Evolutionary conservation across 1,140 invertebrate genomes (phyloP), one percentile per base, ranked within the genome.

Genomic region (Papilio helenus): DNA sequence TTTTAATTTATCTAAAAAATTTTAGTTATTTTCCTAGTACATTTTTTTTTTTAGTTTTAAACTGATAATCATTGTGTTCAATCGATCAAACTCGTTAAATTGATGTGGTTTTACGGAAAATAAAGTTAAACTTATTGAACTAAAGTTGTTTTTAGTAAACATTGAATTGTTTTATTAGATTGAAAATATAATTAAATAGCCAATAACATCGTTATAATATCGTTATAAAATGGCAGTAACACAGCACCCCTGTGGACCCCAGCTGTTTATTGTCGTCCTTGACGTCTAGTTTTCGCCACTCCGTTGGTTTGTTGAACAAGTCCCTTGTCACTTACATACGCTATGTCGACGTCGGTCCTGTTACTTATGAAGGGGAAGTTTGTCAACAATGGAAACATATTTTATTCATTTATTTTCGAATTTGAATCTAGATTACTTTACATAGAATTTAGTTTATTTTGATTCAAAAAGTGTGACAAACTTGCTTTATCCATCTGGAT

Each of bases 251-350:
- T 42, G 18, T 23, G n/a, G 44, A 7, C 29, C 23, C n/a, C 72
- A 74, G 42, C 44, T 23, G 42, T 44, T 74, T 74, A 74, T 74
- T 74, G 10, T 73, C n/a, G 16, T 26, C 72, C 72, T 74, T 26
- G 72, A 51, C 44, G 72, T 58, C n/a, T 77, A 61, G 76, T 77
- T 77, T 61, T 61, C 55, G 76, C 18, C 29, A 61, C 55, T 77
- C 55, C 2, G 55, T 68, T 34, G 58, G 58, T 29, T 77, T 20
- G 76, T 61, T 61, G 29, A 77, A 77, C 76, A 77, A 77, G 26
- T 46, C 55, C 58, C 76, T 34, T 77, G 76, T 77, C 76, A 77
- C 55, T 42, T 65, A 77, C 76, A 77, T 18, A 55, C 29, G 14
- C 73, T 34, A n/a, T 29, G 16, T 58, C 29, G 14, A n/a, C 73